Conservation (phyloP, 2,797 vertebrate species). For the Emydoidea blandingii region DNA sequence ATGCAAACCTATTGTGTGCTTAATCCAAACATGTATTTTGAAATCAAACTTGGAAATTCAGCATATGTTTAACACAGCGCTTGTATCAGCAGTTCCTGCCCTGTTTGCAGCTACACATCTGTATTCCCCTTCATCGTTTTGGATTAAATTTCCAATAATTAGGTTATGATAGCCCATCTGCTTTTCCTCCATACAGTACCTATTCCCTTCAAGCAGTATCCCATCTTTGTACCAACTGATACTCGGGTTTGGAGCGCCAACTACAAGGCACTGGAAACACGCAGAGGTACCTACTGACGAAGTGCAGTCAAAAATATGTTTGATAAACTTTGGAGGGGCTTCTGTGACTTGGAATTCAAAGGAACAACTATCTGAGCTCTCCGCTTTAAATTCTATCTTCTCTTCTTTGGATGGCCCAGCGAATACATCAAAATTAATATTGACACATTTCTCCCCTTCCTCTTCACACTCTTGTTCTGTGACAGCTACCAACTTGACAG, state of each 20-base stretch:
- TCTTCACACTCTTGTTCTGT: constrained; percentile 83
- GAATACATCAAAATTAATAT: constrained; percentile 89
- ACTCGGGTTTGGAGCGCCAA: constrained; percentile 88
- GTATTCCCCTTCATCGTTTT: constrained; percentile 91
- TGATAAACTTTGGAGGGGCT: constrained; percentile 88
- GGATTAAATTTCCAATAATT: constrained; percentile 87
- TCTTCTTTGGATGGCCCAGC: constrained; percentile 88
- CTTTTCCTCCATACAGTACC: constrained; percentile 90
- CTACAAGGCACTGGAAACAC: constrained; percentile 92
- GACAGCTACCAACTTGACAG: constrained; percentile 84
- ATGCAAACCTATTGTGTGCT: constrained; percentile 1
- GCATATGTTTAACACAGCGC: constrained; percentile 88
- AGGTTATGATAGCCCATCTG: constrained; percentile 90
- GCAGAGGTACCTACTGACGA: constrained; percentile 88
- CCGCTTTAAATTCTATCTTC: constrained; percentile 88
- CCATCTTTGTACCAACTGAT: constrained; percentile 93
- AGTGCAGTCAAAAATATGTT: constrained; percentile 87
- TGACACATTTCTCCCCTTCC: constrained; percentile 86
- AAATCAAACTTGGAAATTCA: constrained; percentile 64
- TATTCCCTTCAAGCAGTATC: constrained; percentile 82
- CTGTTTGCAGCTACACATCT: constrained; percentile 91
- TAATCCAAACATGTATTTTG: constrained; percentile 9
- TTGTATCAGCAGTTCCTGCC: constrained; percentile 86
- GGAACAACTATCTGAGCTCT: constrained; percentile 86
- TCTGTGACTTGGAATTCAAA: constrained; percentile 95